Base-by-base conservation (phyloP, 2,797 vertebrate genomes). In the Poecilia velifera region DNA sequence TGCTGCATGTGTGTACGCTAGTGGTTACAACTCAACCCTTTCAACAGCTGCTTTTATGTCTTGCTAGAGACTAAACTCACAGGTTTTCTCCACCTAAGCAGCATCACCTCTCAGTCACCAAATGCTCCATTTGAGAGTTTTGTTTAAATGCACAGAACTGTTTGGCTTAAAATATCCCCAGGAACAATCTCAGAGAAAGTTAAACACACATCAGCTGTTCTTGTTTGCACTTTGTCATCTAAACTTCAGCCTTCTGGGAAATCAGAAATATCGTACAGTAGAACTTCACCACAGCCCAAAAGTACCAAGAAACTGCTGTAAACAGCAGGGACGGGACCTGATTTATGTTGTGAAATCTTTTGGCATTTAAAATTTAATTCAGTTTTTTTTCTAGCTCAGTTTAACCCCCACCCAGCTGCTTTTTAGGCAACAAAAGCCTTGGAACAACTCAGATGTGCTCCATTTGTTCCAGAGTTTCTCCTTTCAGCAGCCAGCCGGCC, bases 21-120 rank as follows among this genome's bases (percentile, higher is more conserved):
- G 83, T 46, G 47, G 39, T 39, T 49, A 77, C 2, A 31, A 85
- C 77, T 86, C 83, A 86, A 80, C 79, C 84, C 62, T 77, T 74
- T 70, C 51, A 72, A 66, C 70, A 49, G 16, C 59, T 77, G 51
- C 22, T 78, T 87, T 71, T 73, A 39, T 45, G 76, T 78, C 68
- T 70, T 45, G 25, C 22, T 6, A 2, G 73, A 28, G 34, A 81
- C 53, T 39, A 76, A 77, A 49, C 41, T 51, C 4, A 16, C 31
- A 68, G 1, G 12, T 73, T 57, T 49, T 6, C 51, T n/a, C 59
- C 20, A 6, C 39, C 49, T 46, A 36, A 46, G n/a, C 0, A 10
- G 34, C 34, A 72, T 71, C 68, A n/a, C 7, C n/a, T 31, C 13
- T 59, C 12, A 0, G 39, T 71, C n/a, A 6, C 2, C 76, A 20